Evolutionary conservation across 2,113 vertebrate genomes (phyloP).

Genomic region (Sturnira hondurensis): DNA sequence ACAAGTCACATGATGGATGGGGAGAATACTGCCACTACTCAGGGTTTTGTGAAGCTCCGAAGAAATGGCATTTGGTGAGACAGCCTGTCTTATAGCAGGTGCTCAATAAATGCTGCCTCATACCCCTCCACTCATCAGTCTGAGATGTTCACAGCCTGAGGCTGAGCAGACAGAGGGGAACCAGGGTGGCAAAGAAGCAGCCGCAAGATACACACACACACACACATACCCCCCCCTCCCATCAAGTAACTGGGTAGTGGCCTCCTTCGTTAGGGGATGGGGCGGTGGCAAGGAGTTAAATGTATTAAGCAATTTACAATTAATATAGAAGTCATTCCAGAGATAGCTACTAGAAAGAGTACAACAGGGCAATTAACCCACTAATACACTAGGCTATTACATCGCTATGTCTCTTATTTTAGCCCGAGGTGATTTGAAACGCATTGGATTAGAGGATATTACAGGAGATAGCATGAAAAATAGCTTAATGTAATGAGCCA

Average conservation of each 20-base stretch:
- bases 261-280: conserved; percentile 61
- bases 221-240: neutral
- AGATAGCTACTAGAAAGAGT: conserved; percentile 88
- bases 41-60: neutral
- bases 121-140: neutral
- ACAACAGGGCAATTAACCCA: conserved; percentile 91
- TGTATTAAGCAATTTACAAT: conserved; percentile 87
- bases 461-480: conserved; percentile 91
- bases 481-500: conserved; percentile 91
- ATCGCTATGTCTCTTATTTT: conserved; percentile 89
- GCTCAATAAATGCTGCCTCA: conserved; percentile 29
- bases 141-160: neutral
- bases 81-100: conserved; percentile 36
- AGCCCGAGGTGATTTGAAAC: conserved; percentile 90
- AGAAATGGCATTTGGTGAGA: neutral
- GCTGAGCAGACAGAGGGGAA: conserved; percentile 8
- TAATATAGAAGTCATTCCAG: conserved; percentile 88
- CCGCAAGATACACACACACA: neutral
- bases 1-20: neutral
- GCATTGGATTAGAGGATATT: conserved; percentile 92
- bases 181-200: neutral
- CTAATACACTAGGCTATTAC: conserved; percentile 91
- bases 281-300: conserved; percentile 84
- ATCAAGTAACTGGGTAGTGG: conserved; percentile 61
- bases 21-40: neutral